Evolutionary conservation across 2,797 vertebrate genomes (phyloP), one percentile per base, ranked within the genome.

Genomic region (Anolis apletophallus): DNA sequence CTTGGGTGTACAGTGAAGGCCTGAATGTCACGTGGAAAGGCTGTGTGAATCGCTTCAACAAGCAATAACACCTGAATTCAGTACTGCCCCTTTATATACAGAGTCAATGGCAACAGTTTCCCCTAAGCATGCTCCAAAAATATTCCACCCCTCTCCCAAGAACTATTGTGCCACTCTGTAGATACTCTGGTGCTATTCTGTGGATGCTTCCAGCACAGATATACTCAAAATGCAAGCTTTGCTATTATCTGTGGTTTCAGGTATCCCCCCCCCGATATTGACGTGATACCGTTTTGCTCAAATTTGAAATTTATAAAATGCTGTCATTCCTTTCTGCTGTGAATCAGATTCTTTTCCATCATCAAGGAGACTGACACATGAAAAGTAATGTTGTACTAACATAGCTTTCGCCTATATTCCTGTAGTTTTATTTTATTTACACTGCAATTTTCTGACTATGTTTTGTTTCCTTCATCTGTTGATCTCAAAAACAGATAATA

Each of bases 271-370:
- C 46, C 46, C 46, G 40, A 46, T 46, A 46, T 46, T 46, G 40
- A 46, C 3, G 40, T 46, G 40, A 46, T 46, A 46, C 40, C 6
- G 40, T 46, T 46, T 1, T 0, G 8, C 26, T 29, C 16, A 50
- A 26, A 79, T 23, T 85, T 87, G 29, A 36, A 0, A 0, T 0
- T 50, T 0, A 0, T 34, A 76, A 46, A 19, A 54, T 5, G 36
- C 16, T 13, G 3, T 12, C 12, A 9, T 52, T 84, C n/a, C 6
- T 68, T 77, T 55, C 13, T 0, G 0, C 1, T 40, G 69, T 23
- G 26, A 10, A 10, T 32, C 3, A 2, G 0, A n/a, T 54, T 0
- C 2, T 36, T 71, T 84, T 46, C 61, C 36, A 0, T 8, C 17
- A 17, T 16, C 16, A 46, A 6, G 0, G 17, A 29, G 50, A 6